phyloP scores from a whole-genome alignment of 2,888 invertebrate genomes.

The Neuroscelio doddi region DNA sequence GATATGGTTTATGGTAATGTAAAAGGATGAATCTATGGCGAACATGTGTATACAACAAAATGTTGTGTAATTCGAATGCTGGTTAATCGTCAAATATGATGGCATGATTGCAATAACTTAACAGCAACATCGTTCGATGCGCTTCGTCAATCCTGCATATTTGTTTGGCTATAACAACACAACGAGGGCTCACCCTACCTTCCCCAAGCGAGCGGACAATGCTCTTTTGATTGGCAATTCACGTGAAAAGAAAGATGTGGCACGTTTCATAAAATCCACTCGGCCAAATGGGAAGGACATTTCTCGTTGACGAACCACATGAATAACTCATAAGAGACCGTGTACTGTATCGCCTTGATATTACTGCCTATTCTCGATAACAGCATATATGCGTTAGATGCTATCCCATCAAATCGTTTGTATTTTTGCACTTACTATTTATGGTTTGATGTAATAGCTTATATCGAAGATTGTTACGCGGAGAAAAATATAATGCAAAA shows the following conservation, averaged over 20 bases:
- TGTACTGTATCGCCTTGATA: not conserved
- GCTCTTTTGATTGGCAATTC: constrained; percentile 31
- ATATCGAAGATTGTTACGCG: too few species aligned
- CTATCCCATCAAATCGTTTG: not conserved
- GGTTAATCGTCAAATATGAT: too few species aligned
- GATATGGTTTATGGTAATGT: too few species aligned
- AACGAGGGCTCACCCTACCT: too few species aligned
- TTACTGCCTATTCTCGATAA: not conserved
- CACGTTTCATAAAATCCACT: constrained; percentile 7
- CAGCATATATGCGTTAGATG: not conserved
- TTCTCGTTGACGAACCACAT: constrained; percentile 15
- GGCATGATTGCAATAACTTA: too few species aligned
- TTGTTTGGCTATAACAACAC: constrained; percentile 17
- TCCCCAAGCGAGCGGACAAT: constrained; percentile 15
- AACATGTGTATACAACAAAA: too few species aligned
- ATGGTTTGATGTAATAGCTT: too few species aligned
- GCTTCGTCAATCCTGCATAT: constrained; percentile 3
- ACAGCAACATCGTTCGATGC: constrained; percentile 3
- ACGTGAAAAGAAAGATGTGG: constrained; percentile 6
- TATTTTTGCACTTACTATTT: too few species aligned
- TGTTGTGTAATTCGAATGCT: too few species aligned
- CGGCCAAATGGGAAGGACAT: constrained; percentile 11
- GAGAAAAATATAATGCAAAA: too few species aligned
- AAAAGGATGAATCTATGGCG: too few species aligned
- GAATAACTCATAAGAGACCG: constrained; percentile 31